A percentile compares a stretch with the other conserved stretches of the same genome.
Evolutionary conservation across 2,888 invertebrate genomes (phyloP).

Genomic region (Agrotis exclamationis): DNA sequence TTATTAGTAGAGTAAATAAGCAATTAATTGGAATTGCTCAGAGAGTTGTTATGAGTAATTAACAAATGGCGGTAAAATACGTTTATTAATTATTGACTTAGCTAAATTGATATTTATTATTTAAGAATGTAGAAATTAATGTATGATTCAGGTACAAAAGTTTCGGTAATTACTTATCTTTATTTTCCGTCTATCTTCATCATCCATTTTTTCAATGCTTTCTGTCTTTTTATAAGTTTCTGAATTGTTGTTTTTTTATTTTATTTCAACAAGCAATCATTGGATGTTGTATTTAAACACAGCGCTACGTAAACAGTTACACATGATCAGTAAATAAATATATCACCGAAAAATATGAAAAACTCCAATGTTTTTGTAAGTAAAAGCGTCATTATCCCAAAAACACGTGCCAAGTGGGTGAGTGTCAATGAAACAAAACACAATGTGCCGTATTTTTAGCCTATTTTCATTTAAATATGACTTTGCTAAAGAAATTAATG

Average conservation of each 20-base stretch:
- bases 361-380: conserved; percentile 71
- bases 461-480: conserved; percentile 61
- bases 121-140: conserved; percentile 10
- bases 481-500: conserved; percentile 67
- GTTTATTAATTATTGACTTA: conserved; percentile 46
- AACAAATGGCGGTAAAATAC: conserved; percentile 53
- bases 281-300: conserved; percentile 22
- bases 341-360: conserved; percentile 65
- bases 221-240: not conserved
- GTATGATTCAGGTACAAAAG: not conserved
- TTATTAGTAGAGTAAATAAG: conserved; percentile 51
- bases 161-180: not conserved
- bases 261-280: not conserved
- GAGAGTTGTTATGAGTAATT: conserved; percentile 42
- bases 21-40: conserved; percentile 45
- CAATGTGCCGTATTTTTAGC: conserved; percentile 70
- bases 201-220: not conserved
- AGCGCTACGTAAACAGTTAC: not conserved
- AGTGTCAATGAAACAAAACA: conserved; percentile 82
- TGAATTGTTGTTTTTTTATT: not conserved
- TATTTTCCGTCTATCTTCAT: not conserved
- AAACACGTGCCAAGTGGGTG: conserved; percentile 86
- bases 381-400: conserved; percentile 69
- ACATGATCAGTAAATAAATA: conserved; percentile 57
- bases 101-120: conserved; percentile 26